These are phyloP conservation scores for Cataglyphis cursor DNA, from an alignment of 2,888 invertebrate species.

Conservation along the genomic window DNA sequence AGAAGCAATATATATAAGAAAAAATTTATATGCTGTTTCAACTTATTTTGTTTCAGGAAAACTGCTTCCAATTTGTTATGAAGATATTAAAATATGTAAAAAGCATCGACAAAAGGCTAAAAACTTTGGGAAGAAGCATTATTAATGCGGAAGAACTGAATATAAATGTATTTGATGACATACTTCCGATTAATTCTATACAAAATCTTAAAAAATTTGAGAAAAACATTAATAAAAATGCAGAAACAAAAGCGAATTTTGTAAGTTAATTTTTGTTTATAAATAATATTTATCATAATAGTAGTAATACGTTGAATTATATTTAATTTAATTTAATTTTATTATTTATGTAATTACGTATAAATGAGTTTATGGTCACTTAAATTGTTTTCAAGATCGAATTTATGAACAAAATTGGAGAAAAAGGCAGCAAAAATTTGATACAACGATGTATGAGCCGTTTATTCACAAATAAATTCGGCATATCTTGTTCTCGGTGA, in stretches of 20 bases:
- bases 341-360: too few species aligned
- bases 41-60: slow-evolving; percentile 11
- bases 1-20: too few species aligned
- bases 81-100: background rate
- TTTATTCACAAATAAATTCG: slow-evolving; percentile 26
- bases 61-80: background rate
- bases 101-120: background rate
- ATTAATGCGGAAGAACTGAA: background rate
- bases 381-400: background rate
- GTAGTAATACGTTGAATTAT: too few species aligned
- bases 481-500: slow-evolving; percentile 5
- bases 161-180: background rate
- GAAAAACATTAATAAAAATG: background rate
- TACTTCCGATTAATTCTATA: slow-evolving; percentile 19
- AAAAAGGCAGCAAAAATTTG: background rate
- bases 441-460: slow-evolving; percentile 18
- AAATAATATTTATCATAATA: too few species aligned
- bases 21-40: background rate
- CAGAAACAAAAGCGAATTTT: background rate
- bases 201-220: background rate
- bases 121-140: background rate
- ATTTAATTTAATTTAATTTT: too few species aligned
- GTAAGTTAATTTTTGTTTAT: slow-evolving; percentile 5
- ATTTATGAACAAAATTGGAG: slow-evolving; percentile 7
- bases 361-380: background rate